Conservation (phyloP, 2,797 vertebrate genomes). For the Amphiprion clarkii region DNA sequence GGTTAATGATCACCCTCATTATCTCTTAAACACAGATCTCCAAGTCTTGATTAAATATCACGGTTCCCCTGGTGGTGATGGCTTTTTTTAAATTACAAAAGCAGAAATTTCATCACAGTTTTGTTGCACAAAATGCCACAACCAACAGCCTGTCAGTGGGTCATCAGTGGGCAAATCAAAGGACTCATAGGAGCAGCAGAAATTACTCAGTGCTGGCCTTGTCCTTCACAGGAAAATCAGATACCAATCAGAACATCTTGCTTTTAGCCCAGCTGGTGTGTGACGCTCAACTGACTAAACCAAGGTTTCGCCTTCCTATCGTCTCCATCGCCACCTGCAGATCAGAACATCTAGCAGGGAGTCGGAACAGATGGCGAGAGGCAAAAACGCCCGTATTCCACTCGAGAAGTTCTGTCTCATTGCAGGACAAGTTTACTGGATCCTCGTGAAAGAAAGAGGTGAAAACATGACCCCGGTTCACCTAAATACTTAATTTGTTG, state of each 20-base stretch:
- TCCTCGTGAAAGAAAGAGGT: background rate
- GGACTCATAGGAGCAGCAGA: too few relatives aligned
- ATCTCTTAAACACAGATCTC: background rate
- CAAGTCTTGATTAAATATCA: background rate
- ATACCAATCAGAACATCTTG: conserved; percentile 43
- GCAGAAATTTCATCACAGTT: too few relatives aligned
- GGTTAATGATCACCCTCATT: background rate
- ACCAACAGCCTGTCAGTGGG: too few relatives aligned
- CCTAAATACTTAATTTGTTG: background rate
- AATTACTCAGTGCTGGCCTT: background rate
- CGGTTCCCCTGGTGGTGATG: too few relatives aligned
- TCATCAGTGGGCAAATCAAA: too few relatives aligned
- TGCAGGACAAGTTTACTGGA: conserved; percentile 8
- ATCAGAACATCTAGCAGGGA: conserved; percentile 25
- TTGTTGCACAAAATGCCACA: too few relatives aligned
- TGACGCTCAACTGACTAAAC: conserved; percentile 44
- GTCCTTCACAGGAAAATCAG: conserved; percentile 41
- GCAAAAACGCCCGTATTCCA: conserved; percentile 36
- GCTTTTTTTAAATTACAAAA: too few relatives aligned
- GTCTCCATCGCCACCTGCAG: conserved; percentile 60
- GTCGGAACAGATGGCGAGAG: conserved; percentile 56
- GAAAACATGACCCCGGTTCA: background rate
- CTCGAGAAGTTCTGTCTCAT: conserved; percentile 5
- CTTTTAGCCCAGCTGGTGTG: conserved; percentile 22
- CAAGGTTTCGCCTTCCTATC: conserved; percentile 45